These are phyloP conservation scores for Disparrhopalites patrizii DNA, from an alignment of 2,888 invertebrate genomes.

Conservation along the genomic window DNA sequence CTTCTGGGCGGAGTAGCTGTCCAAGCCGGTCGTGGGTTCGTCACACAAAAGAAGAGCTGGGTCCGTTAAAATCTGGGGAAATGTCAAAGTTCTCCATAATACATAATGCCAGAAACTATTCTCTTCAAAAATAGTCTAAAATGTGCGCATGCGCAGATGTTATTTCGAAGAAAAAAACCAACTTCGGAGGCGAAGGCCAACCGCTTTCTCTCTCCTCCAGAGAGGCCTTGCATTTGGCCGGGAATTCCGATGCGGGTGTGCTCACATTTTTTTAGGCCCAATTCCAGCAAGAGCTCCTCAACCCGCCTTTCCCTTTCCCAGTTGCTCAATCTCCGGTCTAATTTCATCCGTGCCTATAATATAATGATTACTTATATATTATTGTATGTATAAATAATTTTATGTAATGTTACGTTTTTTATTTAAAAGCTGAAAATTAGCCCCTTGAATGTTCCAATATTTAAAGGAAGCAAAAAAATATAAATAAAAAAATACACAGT, in stretches of 20 bases:
- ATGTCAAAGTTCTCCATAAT: not conserved
- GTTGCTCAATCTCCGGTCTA: slow-evolving; percentile 65
- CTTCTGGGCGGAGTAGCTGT: slow-evolving; percentile 43
- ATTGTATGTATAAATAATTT: too few species aligned
- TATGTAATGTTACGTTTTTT: too few species aligned
- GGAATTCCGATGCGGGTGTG: slow-evolving; percentile 74
- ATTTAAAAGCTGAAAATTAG: too few species aligned
- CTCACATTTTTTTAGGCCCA: slow-evolving; percentile 67
- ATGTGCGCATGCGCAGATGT: too few species aligned
- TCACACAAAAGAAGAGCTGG: slow-evolving; percentile 55
- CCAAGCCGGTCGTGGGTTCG: slow-evolving; percentile 59
- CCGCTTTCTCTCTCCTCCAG: slow-evolving; percentile 90
- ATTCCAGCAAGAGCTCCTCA: slow-evolving; percentile 64
- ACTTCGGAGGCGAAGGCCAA: slow-evolving; percentile 91
- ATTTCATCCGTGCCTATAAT: slow-evolving; percentile 68
- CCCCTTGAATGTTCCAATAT: not conserved
- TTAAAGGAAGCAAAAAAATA: not conserved
- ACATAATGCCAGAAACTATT: not conserved
- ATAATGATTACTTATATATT: not conserved
- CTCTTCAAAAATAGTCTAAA: not conserved
- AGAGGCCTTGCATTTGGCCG: slow-evolving; percentile 73
- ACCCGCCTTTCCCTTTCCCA: slow-evolving; percentile 64
- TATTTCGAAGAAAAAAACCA: slow-evolving; percentile 43
- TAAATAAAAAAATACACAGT: not conserved
- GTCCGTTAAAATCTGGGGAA: slow-evolving; percentile 54